Base-by-base conservation (phyloP, 2,113 vertebrate genomes). In the Ctenomys sociabilis region DNA sequence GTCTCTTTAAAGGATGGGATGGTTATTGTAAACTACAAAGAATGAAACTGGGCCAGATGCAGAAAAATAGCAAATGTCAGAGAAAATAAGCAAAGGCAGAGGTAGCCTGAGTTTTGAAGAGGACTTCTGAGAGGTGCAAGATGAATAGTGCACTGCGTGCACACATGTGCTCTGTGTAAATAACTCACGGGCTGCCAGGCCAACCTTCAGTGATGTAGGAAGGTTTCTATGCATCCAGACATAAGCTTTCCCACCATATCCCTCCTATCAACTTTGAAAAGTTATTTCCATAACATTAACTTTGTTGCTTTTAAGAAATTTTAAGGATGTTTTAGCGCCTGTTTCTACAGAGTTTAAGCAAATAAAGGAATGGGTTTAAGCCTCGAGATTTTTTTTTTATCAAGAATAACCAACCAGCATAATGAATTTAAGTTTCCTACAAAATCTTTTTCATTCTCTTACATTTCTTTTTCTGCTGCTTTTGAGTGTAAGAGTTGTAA, bases 21-120 rank as follows among this genome's bases (percentile, higher is more conserved):
- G 91, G 93, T 97, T 95, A 93, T 77, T 95, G 16, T 96, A 96
- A 96, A 93, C 57, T 32, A 0, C 57, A 93, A 95, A 63, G 52
- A 32, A 90, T 84, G 88, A 80, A 83, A 68, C 68, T 6, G 8
- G 28, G 73, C 91, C 96, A 96, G 89, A 95, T 84, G 90, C 21
- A 87, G 93, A 97, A 94, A 86, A 94, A 95, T 43, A 91, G 95
- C 91, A 89, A 85, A 94, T 95, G 95, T 88, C 88, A 85, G 28
- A 84, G 83, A 93, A 94, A 96, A 85, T 94, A 95, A 96, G 90
- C 93, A 85, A 92, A 95, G 0, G 22, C 85, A 54, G 95, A 94
- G 97, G 95, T 72, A 96, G 91, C 80, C 66, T 61, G 75, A 11
- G 1, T 68, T 84, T 68, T 86, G 75, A 95, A 94, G 90, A 96